Evolutionary conservation across 1,140 invertebrate genomes (phyloP).

Genomic region (Oryctes rhinoceros): DNA sequence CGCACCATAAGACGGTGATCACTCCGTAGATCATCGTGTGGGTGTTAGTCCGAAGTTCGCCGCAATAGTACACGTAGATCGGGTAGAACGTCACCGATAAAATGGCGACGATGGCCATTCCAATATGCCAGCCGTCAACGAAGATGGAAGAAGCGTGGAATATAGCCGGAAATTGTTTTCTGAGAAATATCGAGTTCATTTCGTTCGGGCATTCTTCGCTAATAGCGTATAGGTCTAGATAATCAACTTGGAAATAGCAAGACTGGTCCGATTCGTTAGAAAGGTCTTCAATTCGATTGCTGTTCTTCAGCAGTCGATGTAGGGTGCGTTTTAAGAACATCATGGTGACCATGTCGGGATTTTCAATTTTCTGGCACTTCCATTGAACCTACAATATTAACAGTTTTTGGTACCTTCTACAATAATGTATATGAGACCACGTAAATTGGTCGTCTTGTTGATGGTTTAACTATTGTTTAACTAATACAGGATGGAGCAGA

Average conservation of each 20-base stretch:
- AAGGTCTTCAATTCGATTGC: neutral
- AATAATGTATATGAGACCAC: too few species aligned
- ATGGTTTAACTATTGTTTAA: too few species aligned
- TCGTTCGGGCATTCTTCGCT: constrained; percentile 42
- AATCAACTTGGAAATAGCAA: constrained; percentile 39
- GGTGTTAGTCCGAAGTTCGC: neutral
- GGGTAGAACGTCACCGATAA: constrained; percentile 28
- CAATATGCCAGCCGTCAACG: constrained; percentile 40
- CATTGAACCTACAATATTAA: neutral
- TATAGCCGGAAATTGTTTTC: constrained; percentile 42
- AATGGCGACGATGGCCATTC: neutral
- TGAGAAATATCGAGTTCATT: constrained; percentile 44
- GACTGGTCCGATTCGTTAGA: neutral
- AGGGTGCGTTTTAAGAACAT: constrained; percentile 40
- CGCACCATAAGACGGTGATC: constrained; percentile 33
- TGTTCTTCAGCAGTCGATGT: constrained; percentile 32
- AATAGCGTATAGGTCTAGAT: constrained; percentile 45
- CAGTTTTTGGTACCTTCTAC: too few species aligned
- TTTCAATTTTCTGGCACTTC: neutral
- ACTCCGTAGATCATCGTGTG: neutral
- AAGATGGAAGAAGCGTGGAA: constrained; percentile 45
- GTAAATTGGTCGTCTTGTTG: too few species aligned
- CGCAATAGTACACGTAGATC: constrained; percentile 15
- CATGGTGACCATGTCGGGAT: neutral
- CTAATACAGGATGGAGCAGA: too few species aligned